phyloP scores from a whole-genome alignment of 2,113 vertebrate species.

The Dicrurus megarhynchus region DNA sequence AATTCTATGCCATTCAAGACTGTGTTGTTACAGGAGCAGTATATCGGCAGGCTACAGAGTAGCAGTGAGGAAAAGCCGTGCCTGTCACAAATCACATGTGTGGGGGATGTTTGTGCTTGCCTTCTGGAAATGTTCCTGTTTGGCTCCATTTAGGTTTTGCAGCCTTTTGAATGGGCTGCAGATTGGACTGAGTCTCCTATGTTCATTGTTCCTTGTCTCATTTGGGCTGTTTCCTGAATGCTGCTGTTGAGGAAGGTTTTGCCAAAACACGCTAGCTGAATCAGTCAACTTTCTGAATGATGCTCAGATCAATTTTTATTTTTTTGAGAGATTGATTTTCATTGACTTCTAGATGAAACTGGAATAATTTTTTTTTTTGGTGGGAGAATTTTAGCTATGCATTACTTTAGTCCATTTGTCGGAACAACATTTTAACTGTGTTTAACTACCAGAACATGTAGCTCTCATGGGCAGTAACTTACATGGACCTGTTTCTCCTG shows the following conservation, averaged over 20 bases:
- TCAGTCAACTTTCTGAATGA: background rate
- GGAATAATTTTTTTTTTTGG: background rate
- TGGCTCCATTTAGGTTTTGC: background rate
- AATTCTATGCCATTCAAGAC: background rate
- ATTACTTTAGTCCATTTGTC: background rate
- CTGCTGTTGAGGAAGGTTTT: background rate
- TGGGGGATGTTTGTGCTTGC: background rate
- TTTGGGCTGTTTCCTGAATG: background rate
- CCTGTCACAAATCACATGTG: background rate
- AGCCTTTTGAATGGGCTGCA: background rate
- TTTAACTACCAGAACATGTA: background rate
- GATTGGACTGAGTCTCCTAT: background rate
- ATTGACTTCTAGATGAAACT: background rate
- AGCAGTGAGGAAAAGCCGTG: background rate
- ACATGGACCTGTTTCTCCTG: background rate
- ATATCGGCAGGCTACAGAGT: background rate
- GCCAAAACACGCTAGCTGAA: background rate
- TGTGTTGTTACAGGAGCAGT: background rate
- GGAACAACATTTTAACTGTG: background rate
- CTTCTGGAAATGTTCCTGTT: background rate
- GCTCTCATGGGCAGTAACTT: background rate
- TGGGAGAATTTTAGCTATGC: background rate
- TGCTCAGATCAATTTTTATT: background rate
- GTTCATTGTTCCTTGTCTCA: background rate
- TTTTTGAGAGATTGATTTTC: background rate